Conservation (phyloP, 1,140 invertebrate species). For the Augochlora pura region DNA sequence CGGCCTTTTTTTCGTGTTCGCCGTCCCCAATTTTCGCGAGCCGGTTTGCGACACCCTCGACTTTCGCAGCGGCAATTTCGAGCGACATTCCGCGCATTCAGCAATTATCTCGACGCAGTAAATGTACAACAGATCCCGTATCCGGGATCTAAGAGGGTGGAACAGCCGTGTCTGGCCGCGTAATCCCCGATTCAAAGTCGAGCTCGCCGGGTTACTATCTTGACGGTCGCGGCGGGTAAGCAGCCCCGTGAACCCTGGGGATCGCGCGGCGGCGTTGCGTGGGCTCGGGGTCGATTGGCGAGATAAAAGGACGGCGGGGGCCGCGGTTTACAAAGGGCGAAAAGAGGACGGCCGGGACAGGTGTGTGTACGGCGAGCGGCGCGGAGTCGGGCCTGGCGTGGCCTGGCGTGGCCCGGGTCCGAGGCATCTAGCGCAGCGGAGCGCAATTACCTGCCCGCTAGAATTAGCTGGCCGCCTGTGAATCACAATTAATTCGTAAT, state of each 20-base stretch:
- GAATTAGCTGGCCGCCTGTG: slow-evolving; percentile 65
- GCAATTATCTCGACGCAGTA: background rate
- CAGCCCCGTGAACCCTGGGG: background rate
- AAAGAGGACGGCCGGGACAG: slow-evolving; percentile 29
- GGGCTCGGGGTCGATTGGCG: background rate
- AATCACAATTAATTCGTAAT: slow-evolving; percentile 74
- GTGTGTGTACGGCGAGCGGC: slow-evolving; percentile 17
- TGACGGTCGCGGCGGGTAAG: slow-evolving; percentile 21
- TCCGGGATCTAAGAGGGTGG: background rate
- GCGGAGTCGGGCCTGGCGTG: too few species aligned
- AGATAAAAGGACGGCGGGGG: slow-evolving; percentile 35
- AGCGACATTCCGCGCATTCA: background rate
- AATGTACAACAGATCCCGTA: slow-evolving; percentile 2
- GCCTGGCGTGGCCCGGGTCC: too few species aligned
- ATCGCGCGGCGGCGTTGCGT: background rate
- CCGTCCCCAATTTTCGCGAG: too few species aligned
- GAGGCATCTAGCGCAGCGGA: slow-evolving; percentile 8
- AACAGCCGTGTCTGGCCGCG: slow-evolving; percentile 2
- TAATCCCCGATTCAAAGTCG: slow-evolving; percentile 1
- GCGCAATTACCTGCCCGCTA: slow-evolving; percentile 54
- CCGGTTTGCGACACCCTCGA: background rate
- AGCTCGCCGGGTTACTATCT: background rate
- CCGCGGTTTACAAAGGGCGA: slow-evolving; percentile 17
- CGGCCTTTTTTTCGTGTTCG: too few species aligned
- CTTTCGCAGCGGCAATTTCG: background rate